Conservation (phyloP, 92 coral and sea anemone genomes). For the Heliopora coerulea region DNA sequence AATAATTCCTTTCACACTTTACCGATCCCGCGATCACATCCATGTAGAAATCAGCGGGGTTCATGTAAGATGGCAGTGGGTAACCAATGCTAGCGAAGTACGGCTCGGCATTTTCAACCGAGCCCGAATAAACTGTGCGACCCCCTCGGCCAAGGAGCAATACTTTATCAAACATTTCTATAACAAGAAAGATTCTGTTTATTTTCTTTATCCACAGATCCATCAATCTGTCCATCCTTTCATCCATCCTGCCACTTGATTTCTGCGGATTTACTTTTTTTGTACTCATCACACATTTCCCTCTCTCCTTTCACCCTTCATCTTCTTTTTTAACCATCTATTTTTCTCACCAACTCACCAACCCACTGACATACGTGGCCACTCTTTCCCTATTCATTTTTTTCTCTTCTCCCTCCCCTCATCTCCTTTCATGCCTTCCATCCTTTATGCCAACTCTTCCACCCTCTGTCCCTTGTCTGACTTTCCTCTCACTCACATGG, state of each 20-base stretch:
- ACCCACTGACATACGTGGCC: no score
- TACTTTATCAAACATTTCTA: slow-evolving; percentile 35
- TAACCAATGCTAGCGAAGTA: slow-evolving; percentile 32
- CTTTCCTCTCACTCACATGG: no score
- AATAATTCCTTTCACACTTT: background rate
- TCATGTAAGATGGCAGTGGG: slow-evolving; percentile 36
- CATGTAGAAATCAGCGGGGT: slow-evolving; percentile 44
- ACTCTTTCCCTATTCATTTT: no score
- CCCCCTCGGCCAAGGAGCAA: slow-evolving; percentile 37
- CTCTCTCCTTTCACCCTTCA: no score
- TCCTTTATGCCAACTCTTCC: background rate
- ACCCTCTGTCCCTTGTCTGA: background rate
- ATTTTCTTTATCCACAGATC: background rate
- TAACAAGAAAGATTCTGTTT: background rate
- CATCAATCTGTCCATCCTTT: background rate
- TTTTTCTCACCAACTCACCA: no score
- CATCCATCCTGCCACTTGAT: background rate
- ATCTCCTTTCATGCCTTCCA: background rate
- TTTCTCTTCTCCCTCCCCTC: no score
- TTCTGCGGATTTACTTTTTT: no score
- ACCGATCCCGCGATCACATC: slow-evolving; percentile 34
- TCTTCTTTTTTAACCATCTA: no score
- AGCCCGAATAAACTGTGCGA: slow-evolving; percentile 28
- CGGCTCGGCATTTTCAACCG: slow-evolving; percentile 27
- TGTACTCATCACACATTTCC: no score